Evolutionary conservation across 30 jellyfish, hydroid and myxozoan genomes (phyloP).

Genomic region (Pelagia noctiluca): DNA sequence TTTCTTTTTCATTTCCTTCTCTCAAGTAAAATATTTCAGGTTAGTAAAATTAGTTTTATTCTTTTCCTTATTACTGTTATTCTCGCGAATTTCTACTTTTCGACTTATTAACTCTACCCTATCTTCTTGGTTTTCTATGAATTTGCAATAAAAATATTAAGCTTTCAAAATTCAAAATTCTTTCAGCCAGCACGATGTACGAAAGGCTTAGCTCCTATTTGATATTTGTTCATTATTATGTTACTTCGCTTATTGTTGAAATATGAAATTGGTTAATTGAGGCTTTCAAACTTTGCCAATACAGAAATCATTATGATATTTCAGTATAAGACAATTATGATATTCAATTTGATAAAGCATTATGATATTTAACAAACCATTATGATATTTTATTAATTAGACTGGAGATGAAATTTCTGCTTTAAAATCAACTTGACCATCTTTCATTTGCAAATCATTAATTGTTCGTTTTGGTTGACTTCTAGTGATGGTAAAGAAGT

Average conservation of each 20-base stretch:
- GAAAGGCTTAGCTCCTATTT: no score
- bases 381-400: neutral
- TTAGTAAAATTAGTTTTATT: no score
- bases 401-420: neutral
- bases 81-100: neutral
- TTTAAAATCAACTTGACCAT: neutral
- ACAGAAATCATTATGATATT: constrained; percentile 1
- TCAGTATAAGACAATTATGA: neutral
- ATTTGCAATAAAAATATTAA: no score
- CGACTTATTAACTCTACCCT: constrained; percentile 75
- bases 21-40: constrained; percentile 81
- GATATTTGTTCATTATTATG: no score
- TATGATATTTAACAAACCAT: neutral
- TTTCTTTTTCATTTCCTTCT: neutral
- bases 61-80: neutral
- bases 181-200: no score
- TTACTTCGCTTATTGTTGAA: constrained; percentile 37
- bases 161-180: no score
- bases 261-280: constrained; percentile 78
- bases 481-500: constrained; percentile 56
- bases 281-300: no score
- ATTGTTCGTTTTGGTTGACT: no score
- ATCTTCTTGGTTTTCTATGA: no score
- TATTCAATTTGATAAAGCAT: no score
- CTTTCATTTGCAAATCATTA: no score